Base-by-base conservation (phyloP, 2,113 vertebrate species). In the Thamnaconus septentrionalis region DNA sequence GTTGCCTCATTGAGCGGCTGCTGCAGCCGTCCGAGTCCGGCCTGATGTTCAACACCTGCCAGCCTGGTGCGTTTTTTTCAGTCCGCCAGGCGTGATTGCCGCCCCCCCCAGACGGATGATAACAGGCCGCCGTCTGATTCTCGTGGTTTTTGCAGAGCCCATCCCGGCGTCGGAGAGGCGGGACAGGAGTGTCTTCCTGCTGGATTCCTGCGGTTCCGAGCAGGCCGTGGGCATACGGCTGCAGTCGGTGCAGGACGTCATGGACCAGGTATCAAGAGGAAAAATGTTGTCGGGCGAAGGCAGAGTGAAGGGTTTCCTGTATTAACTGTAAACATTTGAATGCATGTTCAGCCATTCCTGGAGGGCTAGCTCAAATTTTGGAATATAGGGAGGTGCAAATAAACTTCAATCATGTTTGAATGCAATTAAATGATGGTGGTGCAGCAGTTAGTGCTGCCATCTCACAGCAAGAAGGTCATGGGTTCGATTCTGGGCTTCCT, bases 31-130 rank as follows among this genome's bases (percentile, higher is more conserved):
- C 92, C 18, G 93, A 90, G 44, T 96, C 95, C 45, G 91, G 93
- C n/a, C 81, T 95, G 72, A 92, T 93, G 66, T 98, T 97, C 81
- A 91, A 93, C 0, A 91, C 94, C 64, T 97, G 93, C 78, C 89
- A 90, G 3, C 91, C 94, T 47, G 95, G 95, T 97, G 86, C 6
- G 48, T 9, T 12, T n/a, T 11, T 12, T 53, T 5, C 45, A 45
- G 41, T 53, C 18, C 18, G 18, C 18, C 18, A 2, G 18, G 18
- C 18, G 18, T 31, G 18, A 31, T 31, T 31, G 18, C 18, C 18
- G 18, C 18, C 18, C 18, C 18, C 2, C 18, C 18, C 18, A 31
- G 18, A 31, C 18, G 18, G 18, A 31, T 2, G 18, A 31, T 52
- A 6, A 67, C 45, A 3, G 10, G 42, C 42, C 2, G 11, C n/a